phyloP scores from a whole-genome alignment of 1,140 invertebrate species.

The Eriosoma lanigerum region DNA sequence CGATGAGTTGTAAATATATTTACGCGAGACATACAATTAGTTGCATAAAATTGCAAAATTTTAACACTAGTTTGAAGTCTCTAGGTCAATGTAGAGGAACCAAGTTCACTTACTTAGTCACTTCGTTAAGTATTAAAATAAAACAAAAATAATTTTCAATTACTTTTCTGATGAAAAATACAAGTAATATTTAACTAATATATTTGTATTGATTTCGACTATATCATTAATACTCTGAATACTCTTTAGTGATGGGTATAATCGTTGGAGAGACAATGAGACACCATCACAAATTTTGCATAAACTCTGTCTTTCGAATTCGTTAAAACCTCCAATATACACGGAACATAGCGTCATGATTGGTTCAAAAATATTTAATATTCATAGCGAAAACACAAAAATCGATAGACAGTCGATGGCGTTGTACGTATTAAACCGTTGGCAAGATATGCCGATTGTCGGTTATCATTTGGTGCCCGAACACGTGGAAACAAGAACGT shows the following conservation, averaged over 20 bases:
- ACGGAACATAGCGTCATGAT: not conserved
- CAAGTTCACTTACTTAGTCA: too few species aligned
- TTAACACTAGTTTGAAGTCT: too few species aligned
- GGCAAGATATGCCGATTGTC: conserved; percentile 72
- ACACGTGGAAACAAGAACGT: conserved; percentile 81
- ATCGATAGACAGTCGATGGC: conserved; percentile 51
- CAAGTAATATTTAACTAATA: too few species aligned
- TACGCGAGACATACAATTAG: too few species aligned
- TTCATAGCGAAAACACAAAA: not conserved
- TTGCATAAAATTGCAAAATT: too few species aligned
- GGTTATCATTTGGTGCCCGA: conserved; percentile 81
- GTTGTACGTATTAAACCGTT: conserved; percentile 56
- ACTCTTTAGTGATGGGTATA: conserved; percentile 23
- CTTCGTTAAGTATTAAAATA: too few species aligned
- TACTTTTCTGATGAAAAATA: too few species aligned
- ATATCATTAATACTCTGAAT: too few species aligned
- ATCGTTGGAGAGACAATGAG: conserved; percentile 15
- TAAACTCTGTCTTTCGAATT: not conserved
- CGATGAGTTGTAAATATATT: too few species aligned
- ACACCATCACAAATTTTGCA: conserved; percentile 10
- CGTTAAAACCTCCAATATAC: conserved; percentile 11
- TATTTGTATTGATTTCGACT: too few species aligned
- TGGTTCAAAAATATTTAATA: conserved; percentile 2
- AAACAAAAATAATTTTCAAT: too few species aligned
- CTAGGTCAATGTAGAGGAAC: too few species aligned